Conservation (phyloP, 2,888 invertebrate species). For the Andrena camellia region DNA sequence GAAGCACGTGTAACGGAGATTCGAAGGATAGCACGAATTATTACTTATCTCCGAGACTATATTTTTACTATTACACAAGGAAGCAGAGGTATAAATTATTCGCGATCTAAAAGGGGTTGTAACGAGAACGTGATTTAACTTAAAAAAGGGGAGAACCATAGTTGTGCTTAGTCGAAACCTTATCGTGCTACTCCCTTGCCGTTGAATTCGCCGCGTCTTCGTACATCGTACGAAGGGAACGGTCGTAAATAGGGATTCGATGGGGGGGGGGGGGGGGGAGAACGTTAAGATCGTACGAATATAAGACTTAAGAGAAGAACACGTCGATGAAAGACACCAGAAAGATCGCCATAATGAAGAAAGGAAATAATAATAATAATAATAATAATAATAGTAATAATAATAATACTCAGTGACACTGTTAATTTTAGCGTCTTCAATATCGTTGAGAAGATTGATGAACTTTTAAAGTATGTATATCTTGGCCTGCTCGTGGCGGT, state of each 20-base stretch:
- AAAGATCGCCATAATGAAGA: slow-evolving; percentile 39
- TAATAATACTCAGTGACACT: slow-evolving; percentile 67
- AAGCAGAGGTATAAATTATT: slow-evolving; percentile 24
- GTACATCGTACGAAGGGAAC: too few relatives aligned
- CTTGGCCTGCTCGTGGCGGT: slow-evolving; percentile 45
- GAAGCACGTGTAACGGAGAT: slow-evolving; percentile 12
- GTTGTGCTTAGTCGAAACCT: slow-evolving; percentile 28
- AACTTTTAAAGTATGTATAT: slow-evolving; percentile 38
- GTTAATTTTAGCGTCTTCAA: slow-evolving; percentile 55
- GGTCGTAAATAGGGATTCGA: neutral
- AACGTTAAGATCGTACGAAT: slow-evolving; percentile 20
- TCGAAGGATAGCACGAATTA: slow-evolving; percentile 22
- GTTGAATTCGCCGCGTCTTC: slow-evolving; percentile 25
- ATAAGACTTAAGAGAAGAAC: slow-evolving; percentile 31
- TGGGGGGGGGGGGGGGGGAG: neutral
- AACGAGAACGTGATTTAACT: slow-evolving; percentile 12
- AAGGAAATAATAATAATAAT: slow-evolving; percentile 60
- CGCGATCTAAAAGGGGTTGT: slow-evolving; percentile 23
- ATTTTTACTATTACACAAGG: slow-evolving; percentile 49
- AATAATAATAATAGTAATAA: slow-evolving; percentile 26
- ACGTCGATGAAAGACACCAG: slow-evolving; percentile 35
- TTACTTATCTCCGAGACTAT: slow-evolving; percentile 32
- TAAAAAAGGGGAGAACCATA: slow-evolving; percentile 6
- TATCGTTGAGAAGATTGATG: slow-evolving; percentile 24
- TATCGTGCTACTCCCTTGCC: slow-evolving; percentile 32